Evolutionary conservation across 2,797 vertebrate genomes (phyloP), one percentile per base, ranked within the genome.

Genomic region (Sebastes kiyomatsui): DNA sequence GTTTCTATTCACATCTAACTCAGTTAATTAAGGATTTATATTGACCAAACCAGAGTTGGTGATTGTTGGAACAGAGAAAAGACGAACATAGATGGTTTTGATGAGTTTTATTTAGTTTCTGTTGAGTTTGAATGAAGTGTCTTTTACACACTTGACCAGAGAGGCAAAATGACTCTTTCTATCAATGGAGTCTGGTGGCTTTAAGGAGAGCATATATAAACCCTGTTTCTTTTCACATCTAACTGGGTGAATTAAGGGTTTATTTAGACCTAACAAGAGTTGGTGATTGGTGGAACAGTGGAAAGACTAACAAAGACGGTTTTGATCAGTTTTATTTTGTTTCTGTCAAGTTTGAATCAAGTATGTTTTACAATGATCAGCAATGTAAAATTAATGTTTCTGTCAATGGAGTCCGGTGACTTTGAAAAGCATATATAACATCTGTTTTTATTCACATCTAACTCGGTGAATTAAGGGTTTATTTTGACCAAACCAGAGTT

Each of bases 161-260:
- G 18, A 49, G 18, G 18, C 16, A 49, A 49, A 49, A 49, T 49
- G 3, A 54, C 20, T 54, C 20, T 54, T 22, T 54, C 20, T 54
- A n/a, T 54, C 4, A 10, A 54, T 0, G n/a, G 52, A 54, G 52
- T 22, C n/a, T 22, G 20, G n/a, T 54, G n/a, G 52, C 20, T 0
- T 18, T 52, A 2, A n/a, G 7, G 13, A 52, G 46, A 4, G 18
- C 46, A 52, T 52, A 9, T 52, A 5, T 0, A 38, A 20, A 52
- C 7, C 0, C 9, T 54, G 20, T 22, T 54, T 54, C n/a, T 54
- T 22, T 54, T 22, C 0, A 54, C 20, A 0, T 54, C 2, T 54
- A 12, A 54, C 52, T 22, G 4, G 2, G 52, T 54, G 10, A 54
- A 22, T 54, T 22, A 10, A 22, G 33, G 33, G 33, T 35, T 35